A percentile compares a stretch with the other conserved stretches of the same genome.
Evolutionary conservation across 2,888 invertebrate genomes (phyloP).

Genomic region (Rhagonycha lutea): DNA sequence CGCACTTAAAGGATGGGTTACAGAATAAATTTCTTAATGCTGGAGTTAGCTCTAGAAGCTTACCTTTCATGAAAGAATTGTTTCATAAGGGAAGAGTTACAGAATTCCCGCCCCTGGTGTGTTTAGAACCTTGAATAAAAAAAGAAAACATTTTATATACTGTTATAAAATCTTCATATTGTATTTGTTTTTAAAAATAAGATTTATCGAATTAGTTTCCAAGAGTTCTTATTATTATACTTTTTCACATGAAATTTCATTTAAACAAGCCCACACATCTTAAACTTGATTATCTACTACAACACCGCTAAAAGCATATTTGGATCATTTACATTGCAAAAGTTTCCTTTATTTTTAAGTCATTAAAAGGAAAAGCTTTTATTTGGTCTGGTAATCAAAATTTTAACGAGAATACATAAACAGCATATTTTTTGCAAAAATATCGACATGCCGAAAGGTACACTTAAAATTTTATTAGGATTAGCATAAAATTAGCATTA

Average conservation of each 20-base stretch:
- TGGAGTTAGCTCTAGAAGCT: no score
- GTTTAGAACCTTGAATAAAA: no score
- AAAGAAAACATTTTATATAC: no score
- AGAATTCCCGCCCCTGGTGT: no score
- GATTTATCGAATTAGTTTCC: neutral
- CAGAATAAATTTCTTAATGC: no score
- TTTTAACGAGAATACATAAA: neutral
- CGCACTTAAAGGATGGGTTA: no score
- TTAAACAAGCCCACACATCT: neutral
- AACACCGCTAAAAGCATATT: neutral
- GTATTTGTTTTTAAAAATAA: neutral
- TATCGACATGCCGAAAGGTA: no score
- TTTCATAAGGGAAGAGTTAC: no score
- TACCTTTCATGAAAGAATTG: no score
- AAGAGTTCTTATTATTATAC: neutral
- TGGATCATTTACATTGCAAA: no score
- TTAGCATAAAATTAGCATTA: no score
- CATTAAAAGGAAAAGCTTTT: neutral
- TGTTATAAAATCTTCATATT: neutral
- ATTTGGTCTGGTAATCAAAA: neutral
- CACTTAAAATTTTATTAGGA: no score
- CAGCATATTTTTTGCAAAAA: neutral
- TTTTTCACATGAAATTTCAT: neutral
- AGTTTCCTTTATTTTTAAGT: neutral
- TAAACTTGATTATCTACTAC: neutral